Base-by-base conservation (phyloP, 2,888 invertebrate species). In the Liposcelis brunnea region DNA sequence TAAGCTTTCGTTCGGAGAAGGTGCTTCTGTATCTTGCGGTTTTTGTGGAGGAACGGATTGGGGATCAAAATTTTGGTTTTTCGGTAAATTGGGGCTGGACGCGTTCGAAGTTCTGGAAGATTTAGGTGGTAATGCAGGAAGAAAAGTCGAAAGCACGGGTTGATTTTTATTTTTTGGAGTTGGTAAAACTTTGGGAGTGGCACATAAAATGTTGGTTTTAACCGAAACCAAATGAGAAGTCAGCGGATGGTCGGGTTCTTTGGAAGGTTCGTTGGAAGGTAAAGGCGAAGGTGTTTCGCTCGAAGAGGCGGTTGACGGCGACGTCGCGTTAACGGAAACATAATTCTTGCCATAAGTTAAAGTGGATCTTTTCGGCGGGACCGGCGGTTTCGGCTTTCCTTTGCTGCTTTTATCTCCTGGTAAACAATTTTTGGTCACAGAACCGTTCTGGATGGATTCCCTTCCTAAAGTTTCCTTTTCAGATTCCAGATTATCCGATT, bases 71-170 rank as follows among this genome's bases (percentile, higher is more conserved):
- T 40, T 14, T 35, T 35, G 40, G 10, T 16, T 21, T 21, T 21
- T 40, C 16, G 40, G 40, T 16, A 40, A 40, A 40, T 40, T 40
- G 4, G 40, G 40, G 16, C 40, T 40, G 6, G 16, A 21, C 19
- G 21, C 40, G 3, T 6, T 16, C 10, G 40, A 21, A 40, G 15
- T 40, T 40, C 16, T 40, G 4, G 40, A 40, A 11, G 18, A 6
- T 40, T 40, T 40, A 5, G 40, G 40, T n/a, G 40, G 40, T 19
- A 40, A 40, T 19, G 40, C 40, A 10, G 40, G 40, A 16, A 40
- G 40, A 21, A 40, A 40, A 16, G 40, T 40, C 7, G 40, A 40
- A n/a, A 40, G 19, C 21, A 40, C 19, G 40, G 19, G 40, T 19
- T 40, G 40, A 21, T 21, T 21, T 40, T 40, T 40, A 19, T 16